phyloP scores from a whole-genome alignment of 2,113 vertebrate species.

The Mustela nigripes region DNA sequence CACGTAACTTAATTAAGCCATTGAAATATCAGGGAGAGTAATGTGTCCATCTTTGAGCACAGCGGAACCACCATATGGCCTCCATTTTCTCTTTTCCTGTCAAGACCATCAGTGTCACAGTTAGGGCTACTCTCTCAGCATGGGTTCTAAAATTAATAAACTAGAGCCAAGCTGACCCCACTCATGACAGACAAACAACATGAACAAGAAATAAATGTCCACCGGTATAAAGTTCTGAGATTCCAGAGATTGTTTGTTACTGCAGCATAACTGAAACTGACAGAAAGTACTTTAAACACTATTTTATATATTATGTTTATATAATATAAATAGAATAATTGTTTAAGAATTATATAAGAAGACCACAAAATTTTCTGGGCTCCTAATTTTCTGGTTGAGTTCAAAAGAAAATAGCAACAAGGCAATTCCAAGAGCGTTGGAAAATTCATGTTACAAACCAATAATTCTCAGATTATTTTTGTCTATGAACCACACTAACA shows the following conservation, averaged over 20 bases:
- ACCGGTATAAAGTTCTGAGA: background rate
- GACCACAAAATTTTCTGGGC: background rate
- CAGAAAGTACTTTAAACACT: background rate
- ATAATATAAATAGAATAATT: constrained; percentile 10
- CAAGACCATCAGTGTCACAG: background rate
- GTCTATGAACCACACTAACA: background rate
- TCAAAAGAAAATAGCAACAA: constrained; percentile 16
- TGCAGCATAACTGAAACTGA: background rate
- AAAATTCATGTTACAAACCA: background rate
- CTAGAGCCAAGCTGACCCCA: background rate
- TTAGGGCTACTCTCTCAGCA: background rate
- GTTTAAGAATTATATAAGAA: background rate
- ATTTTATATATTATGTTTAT: background rate
- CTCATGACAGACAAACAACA: background rate
- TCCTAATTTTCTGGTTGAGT: background rate
- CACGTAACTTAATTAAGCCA: background rate
- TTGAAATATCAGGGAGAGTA: background rate
- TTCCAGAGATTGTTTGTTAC: background rate
- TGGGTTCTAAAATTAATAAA: background rate
- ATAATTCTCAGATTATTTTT: background rate
- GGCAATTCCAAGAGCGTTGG: background rate
- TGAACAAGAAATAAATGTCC: background rate
- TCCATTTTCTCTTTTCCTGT: background rate
- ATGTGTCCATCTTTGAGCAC: background rate
- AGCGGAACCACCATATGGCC: background rate